Evolutionary conservation across 2,888 invertebrate species (phyloP).

Genomic region (Apamea sordens): DNA sequence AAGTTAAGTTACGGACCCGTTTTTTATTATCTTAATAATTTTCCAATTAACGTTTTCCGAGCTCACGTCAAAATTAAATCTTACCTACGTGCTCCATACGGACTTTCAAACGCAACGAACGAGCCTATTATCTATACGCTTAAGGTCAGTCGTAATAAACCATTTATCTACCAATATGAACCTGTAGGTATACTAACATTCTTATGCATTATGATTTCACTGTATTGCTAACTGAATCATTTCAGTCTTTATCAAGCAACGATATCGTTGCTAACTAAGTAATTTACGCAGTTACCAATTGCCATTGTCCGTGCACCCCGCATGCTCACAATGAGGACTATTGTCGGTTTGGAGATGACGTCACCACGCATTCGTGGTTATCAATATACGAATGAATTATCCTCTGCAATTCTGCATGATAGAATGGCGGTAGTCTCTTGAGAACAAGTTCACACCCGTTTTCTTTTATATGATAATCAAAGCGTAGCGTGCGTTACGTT

Average conservation of each 20-base stretch:
- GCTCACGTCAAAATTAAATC: constrained; percentile 17
- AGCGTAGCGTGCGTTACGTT: constrained; percentile 30
- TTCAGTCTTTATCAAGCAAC: constrained; percentile 47
- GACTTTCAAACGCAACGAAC: constrained; percentile 40
- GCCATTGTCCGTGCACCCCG: constrained; percentile 34
- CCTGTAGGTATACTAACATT: constrained; percentile 6
- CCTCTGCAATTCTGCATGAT: not conserved
- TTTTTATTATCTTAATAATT: constrained; percentile 10
- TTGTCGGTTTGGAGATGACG: constrained; percentile 39
- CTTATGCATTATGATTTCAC: constrained; percentile 51
- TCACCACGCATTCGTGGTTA: constrained; percentile 47
- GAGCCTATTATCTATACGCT: constrained; percentile 3
- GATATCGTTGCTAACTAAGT: constrained; percentile 36
- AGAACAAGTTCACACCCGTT: not conserved
- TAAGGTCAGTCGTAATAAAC: constrained; percentile 34
- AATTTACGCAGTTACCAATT: constrained; percentile 35
- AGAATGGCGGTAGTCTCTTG: constrained; percentile 11
- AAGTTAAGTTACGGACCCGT: not conserved
- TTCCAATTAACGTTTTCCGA: constrained; percentile 24
- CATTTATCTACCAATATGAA: constrained; percentile 17
- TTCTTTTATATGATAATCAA: constrained; percentile 30
- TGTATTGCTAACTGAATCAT: constrained; percentile 48
- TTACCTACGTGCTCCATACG: not conserved
- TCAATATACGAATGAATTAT: constrained; percentile 39
- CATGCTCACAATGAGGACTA: constrained; percentile 16